Percentiles rank a stretch among this genome's conserved stretches.
Evolutionary conservation across 2,797 vertebrate species (phyloP).

Genomic region (Macropodus opercularis): DNA sequence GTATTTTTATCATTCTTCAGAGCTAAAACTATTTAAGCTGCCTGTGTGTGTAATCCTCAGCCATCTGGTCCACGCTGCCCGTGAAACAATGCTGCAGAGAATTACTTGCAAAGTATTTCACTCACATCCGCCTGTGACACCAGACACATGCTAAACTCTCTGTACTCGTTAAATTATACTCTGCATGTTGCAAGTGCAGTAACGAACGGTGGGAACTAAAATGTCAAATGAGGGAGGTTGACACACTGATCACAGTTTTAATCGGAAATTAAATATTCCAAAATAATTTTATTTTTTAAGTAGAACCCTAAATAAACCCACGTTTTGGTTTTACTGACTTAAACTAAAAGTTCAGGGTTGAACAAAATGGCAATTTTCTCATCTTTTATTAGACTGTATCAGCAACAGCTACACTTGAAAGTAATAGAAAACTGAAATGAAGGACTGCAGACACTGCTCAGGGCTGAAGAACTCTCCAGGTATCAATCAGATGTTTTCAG

Average conservation of each 20-base stretch:
- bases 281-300: too few species aligned
- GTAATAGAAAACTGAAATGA: too few species aligned
- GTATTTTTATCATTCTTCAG: constrained; percentile 11
- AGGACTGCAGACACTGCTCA: too few species aligned
- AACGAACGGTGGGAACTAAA: too few species aligned
- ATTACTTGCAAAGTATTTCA: constrained; percentile 20
- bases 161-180: neutral
- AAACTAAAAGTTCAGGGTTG: too few species aligned
- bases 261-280: too few species aligned
- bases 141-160: neutral
- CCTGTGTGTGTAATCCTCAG: constrained; percentile 43
- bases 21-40: constrained; percentile 15
- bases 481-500: neutral
- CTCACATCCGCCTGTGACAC: constrained; percentile 3
- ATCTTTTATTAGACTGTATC: neutral
- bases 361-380: neutral
- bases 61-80: constrained; percentile 32
- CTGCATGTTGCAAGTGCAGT: too few species aligned
- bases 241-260: too few species aligned
- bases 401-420: neutral
- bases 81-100: constrained; percentile 15
- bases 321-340: too few species aligned
- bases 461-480: too few species aligned
- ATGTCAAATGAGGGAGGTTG: too few species aligned
- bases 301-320: too few species aligned